phyloP scores from a whole-genome alignment of 2,797 vertebrate species.

The Lacerta agilis region DNA sequence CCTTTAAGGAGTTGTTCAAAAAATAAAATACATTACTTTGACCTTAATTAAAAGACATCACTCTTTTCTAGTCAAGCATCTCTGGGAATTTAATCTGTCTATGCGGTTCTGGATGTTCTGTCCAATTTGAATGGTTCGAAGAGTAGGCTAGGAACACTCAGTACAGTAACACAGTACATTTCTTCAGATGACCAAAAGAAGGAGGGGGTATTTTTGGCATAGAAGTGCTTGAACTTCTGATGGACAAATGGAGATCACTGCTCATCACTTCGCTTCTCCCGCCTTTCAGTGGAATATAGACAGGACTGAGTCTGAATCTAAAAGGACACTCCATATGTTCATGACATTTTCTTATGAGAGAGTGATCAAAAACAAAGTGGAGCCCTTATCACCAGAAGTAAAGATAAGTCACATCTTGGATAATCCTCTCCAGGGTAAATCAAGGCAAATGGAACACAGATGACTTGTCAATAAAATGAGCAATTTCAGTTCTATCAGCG shows the following conservation, averaged over 20 bases:
- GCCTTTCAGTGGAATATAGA: background rate
- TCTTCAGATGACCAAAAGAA: no score
- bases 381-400: background rate
- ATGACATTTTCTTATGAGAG: background rate
- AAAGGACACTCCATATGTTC: background rate
- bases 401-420: background rate
- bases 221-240: background rate
- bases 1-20: background rate
- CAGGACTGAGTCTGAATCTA: no score
- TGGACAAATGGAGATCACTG: background rate
- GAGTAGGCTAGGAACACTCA: background rate
- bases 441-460: background rate
- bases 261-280: background rate
- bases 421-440: background rate
- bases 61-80: background rate
- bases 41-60: background rate
- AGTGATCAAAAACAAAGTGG: background rate
- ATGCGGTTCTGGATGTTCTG: background rate
- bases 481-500: background rate
- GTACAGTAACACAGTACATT: no score
- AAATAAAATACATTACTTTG: background rate
- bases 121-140: background rate
- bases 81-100: background rate
- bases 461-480: background rate
- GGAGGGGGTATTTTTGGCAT: no score